Evolutionary conservation across 2,113 vertebrate genomes (phyloP).

Genomic region (Syrmaticus mikado): DNA sequence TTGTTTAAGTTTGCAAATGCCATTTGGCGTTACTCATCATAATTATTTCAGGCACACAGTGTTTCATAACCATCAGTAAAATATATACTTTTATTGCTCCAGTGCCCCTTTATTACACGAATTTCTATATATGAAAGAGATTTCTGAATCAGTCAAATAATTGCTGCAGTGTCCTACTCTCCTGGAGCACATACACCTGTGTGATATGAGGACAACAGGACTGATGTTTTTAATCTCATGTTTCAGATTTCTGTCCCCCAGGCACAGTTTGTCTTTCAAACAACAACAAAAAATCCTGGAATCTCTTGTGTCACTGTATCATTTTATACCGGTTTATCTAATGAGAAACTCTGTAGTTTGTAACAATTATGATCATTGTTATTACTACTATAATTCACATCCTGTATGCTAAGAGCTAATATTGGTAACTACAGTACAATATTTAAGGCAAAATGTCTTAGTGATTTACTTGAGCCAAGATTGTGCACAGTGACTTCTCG

Average conservation of each 20-base stretch:
- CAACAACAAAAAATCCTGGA: background rate
- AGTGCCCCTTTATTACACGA: background rate
- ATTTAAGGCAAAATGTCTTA: background rate
- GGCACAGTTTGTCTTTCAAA: background rate
- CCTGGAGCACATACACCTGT: background rate
- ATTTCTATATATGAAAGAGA: background rate
- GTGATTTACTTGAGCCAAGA: background rate
- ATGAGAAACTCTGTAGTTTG: background rate
- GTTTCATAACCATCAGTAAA: constrained; percentile 27
- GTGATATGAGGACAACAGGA: background rate
- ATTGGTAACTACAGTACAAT: background rate
- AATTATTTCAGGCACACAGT: background rate
- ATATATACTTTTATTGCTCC: constrained; percentile 28
- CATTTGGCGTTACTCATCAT: background rate
- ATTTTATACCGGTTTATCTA: background rate
- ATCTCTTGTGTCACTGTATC: background rate
- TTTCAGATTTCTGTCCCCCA: background rate
- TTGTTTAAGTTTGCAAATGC: background rate
- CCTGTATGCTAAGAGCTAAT: background rate
- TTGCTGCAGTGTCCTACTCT: background rate
- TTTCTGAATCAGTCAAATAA: constrained; percentile 6
- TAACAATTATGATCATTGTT: background rate
- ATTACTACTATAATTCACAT: background rate
- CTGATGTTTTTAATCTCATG: background rate
- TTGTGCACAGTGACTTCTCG: background rate